Percentiles rank a stretch among this genome's conserved stretches.
These are phyloP conservation scores for Drosophila pallidifrons DNA, from an alignment of 1,140 invertebrate species.

Conservation along the genomic window DNA sequence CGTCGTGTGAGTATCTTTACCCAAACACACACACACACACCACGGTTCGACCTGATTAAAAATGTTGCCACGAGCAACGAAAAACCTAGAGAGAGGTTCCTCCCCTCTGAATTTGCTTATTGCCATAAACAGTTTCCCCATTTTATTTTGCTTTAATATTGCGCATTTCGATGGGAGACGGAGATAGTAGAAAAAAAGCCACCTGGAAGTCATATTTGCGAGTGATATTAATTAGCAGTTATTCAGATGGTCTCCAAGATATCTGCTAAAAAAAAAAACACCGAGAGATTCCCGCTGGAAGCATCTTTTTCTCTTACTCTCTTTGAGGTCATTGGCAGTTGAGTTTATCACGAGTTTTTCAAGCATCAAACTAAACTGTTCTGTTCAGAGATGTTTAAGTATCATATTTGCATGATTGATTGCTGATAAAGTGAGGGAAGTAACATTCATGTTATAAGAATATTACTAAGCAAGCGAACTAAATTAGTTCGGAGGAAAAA, in stretches of 20 bases:
- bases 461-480: too few species aligned
- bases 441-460: background rate
- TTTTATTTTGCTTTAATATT: conserved; percentile 20
- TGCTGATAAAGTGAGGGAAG: background rate
- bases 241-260: background rate
- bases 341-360: background rate
- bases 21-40: conserved; percentile 33
- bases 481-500: too few species aligned
- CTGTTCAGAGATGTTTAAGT: background rate
- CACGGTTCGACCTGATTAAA: conserved; percentile 68
- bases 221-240: conserved; percentile 34
- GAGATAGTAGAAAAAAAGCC: conserved; percentile 2
- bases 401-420: conserved; percentile 15
- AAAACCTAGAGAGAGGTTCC: background rate
- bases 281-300: background rate
- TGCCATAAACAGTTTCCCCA: conserved; percentile 35
- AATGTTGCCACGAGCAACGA: conserved; percentile 56
- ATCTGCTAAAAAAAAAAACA: background rate
- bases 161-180: conserved; percentile 28
- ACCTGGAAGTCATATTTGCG: background rate
- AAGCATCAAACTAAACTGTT: background rate
- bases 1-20: conserved; percentile 51
- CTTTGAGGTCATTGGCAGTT: conserved; percentile 1
- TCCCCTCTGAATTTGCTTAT: conserved; percentile 36
- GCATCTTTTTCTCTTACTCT: background rate